Conservation (phyloP, 2,797 vertebrate genomes). For the Micrastur ruficollis region DNA sequence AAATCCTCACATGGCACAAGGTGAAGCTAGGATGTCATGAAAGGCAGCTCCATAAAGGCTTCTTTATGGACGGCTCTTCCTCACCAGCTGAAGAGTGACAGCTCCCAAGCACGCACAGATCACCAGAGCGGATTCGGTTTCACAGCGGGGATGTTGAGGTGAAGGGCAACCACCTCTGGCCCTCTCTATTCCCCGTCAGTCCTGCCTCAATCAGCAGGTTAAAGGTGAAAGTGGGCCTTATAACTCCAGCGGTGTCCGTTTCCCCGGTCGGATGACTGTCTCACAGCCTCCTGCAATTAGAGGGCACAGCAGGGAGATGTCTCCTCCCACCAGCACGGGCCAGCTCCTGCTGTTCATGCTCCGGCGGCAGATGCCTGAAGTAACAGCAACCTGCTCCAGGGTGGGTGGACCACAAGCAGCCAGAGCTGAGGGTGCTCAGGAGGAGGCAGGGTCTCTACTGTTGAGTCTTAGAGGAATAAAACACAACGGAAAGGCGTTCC, state of each 20-base stretch:
- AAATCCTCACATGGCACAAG: rapidly evolving
- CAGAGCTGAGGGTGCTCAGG: background rate
- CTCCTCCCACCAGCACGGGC: background rate
- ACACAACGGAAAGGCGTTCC: background rate
- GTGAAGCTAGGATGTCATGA: background rate
- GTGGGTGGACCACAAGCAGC: background rate
- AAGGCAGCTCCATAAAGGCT: conserved; percentile 36
- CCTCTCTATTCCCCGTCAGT: background rate
- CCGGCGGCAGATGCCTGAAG: rapidly evolving
- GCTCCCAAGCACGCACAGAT: background rate
- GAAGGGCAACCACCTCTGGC: conserved; percentile 47
- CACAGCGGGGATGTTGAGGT: background rate
- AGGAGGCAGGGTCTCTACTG: background rate
- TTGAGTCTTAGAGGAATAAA: background rate
- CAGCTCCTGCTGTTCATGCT: background rate
- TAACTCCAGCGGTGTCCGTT: background rate
- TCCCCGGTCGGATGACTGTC: background rate
- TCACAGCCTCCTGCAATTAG: background rate
- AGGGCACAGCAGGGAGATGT: background rate
- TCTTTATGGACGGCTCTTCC: conserved; percentile 26
- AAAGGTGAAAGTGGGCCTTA: background rate
- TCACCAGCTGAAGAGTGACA: background rate
- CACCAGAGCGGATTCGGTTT: background rate
- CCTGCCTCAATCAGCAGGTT: background rate
- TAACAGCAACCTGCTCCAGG: background rate